Evolutionary conservation across 2,797 vertebrate species (phyloP), one percentile per base, ranked within the genome.

Genomic region (Acanthopagrus latus): DNA sequence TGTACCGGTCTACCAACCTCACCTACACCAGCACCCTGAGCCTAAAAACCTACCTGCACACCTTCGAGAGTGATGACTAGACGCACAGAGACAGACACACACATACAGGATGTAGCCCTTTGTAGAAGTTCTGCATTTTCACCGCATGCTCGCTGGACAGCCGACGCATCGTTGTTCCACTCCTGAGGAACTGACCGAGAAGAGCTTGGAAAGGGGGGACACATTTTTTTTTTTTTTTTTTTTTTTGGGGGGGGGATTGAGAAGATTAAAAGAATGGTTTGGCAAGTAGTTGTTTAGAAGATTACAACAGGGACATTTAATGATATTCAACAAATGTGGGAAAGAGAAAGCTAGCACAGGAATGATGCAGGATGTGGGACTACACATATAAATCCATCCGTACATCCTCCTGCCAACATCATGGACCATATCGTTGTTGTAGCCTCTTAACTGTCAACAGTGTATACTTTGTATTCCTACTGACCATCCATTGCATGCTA

Each of bases 21-120:
- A 96, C 95, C 82, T 97, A 97, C 86, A 92, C 93, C 76, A 94
- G 95, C 89, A 95, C 95, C 76, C 96, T 99, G 71, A 93, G 94
- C 63, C 95, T 99, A 88, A 99, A 99, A 92, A 99, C 98, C 76
- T 95, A 96, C 89, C 90, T 99, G 95, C 95, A 97, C 91, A 98
- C 97, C 0, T 98, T 97, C 3, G 98, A 99, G 94, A 95, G 94
- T 18, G 96, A 98, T 81, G 96, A 97, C 93, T 99, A 96, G 92
- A 73, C 12, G 2, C 72, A 33, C 47, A 64, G 7, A 68, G 7
- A 67, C 7, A 71, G 17, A 65, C 56, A 86, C 67, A 66, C 52
- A 68, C 7, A 76, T 12, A 65, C 65, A 86, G 62, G 72, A 80
- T 46, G 55, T 71, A 60, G 59, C 70, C 54, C 23, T 82, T 74